Evolutionary conservation across 2,113 vertebrate genomes (phyloP), one percentile per base, ranked within the genome.

Genomic region (Hemiprocne comata): DNA sequence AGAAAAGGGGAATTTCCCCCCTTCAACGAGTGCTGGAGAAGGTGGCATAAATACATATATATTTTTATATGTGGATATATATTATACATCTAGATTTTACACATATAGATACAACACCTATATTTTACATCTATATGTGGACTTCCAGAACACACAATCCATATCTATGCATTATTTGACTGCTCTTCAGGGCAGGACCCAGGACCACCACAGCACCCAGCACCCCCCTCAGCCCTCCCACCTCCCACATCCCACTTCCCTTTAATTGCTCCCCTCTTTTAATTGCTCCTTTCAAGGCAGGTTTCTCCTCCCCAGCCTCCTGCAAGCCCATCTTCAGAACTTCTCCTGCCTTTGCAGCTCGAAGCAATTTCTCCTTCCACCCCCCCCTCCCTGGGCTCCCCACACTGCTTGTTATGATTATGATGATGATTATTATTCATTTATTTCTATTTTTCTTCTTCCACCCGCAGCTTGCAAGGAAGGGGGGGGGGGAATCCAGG

Each of bases 221-320:
- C 10, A 7, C 54, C 31, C 48, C 31, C 3, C 3, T 4, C 31
- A 69, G 15, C 9, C 21, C n/a, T 57, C 48, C 64, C 48, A 29
- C 48, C 44, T 33, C 28, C 57, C 71, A 54, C 66, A 6, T 15
- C 40, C 48, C 31, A 13, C 12, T 21, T 66, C 44, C 15, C 62
- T 57, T 86, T 82, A 81, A 90, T 90, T 76, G 46, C 65, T 86
- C 72, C 26, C 65, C 71, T 55, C 65, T 86, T 60, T 61, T 82
- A 86, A 93, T 93, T 86, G 82, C 76, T 82, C 92, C 80, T 74
- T 80, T 75, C 91, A 57, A 85, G 62, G 74, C 60, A 75, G 62
- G 50, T 70, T 72, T 84, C 73, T 80, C 74, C 40, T 46, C 29
- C 53, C 34, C 48, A 81, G 33, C 42, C 76, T 82, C 64, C 12